These are phyloP conservation scores for Talpa occidentalis DNA, from an alignment of 2,113 vertebrate species.

Conservation along the genomic window DNA sequence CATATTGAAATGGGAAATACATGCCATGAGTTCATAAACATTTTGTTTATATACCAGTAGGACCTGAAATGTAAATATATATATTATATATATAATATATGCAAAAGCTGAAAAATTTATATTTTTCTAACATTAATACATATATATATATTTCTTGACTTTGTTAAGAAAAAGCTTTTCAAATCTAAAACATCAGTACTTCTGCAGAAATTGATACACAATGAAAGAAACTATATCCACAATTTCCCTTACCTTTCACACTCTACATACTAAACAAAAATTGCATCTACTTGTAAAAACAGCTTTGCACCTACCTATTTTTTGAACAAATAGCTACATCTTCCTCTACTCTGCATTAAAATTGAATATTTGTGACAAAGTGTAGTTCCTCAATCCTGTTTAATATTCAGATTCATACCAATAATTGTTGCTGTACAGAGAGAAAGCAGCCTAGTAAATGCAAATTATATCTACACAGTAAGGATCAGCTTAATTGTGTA, in stretches of 20 bases:
- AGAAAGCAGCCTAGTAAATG: not conserved
- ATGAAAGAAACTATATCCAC: conserved; percentile 21
- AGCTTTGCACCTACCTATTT: conserved; percentile 26
- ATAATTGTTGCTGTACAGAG: not conserved
- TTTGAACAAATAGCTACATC: conserved; percentile 3
- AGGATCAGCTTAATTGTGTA: not conserved
- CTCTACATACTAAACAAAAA: conserved; percentile 17
- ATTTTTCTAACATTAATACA: not conserved
- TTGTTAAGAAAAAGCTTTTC: not conserved
- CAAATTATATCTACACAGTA: not conserved
- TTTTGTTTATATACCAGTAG: not conserved
- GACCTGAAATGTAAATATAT: not conserved
- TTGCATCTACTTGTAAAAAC: not conserved
- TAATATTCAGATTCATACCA: not conserved
- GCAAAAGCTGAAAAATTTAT: conserved; percentile 18
- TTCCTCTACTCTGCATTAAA: not conserved
- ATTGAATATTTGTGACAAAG: not conserved
- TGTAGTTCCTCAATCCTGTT: not conserved
- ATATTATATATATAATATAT: not conserved
- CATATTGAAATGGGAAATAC: not conserved
- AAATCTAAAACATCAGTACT: not conserved
- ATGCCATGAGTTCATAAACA: not conserved
- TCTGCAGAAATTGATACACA: not conserved
- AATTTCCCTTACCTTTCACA: conserved; percentile 43
- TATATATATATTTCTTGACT: conserved; percentile 35